A percentile compares a stretch with the other conserved stretches of the same genome.
Evolutionary conservation across 2,888 invertebrate genomes (phyloP).

Genomic region (Rosalia funebris): DNA sequence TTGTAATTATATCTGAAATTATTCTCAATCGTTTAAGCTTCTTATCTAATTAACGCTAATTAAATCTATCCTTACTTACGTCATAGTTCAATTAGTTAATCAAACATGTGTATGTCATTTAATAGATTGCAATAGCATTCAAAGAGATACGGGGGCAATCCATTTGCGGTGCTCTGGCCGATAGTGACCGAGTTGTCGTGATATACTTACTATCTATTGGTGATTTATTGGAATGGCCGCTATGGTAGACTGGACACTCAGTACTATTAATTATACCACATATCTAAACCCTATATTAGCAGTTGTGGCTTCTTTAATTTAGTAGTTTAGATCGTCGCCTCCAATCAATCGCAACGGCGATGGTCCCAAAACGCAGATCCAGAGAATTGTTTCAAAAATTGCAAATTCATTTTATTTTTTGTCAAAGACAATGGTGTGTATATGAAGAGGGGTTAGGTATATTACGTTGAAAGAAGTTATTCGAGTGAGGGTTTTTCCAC

Average conservation of each 20-base stretch:
- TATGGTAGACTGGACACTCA: conserved; percentile 20
- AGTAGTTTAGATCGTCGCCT: no score
- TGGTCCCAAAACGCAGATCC: no score
- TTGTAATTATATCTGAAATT: no score
- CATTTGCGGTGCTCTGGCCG: conserved; percentile 42
- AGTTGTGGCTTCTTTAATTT: conserved; percentile 1
- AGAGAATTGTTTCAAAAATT: no score
- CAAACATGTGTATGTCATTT: conserved; percentile 38
- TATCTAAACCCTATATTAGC: conserved; percentile 32
- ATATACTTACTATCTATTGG: conserved; percentile 46
- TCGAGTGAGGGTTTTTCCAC: no score
- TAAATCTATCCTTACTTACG: conserved; percentile 14
- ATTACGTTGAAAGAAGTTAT: no score
- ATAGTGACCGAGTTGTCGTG: conserved; percentile 40
- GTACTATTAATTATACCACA: conserved; percentile 37
- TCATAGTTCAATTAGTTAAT: conserved; percentile 37
- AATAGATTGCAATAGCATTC: conserved; percentile 37
- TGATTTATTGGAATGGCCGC: conserved; percentile 43
- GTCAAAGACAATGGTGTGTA: no score
- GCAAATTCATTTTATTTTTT: no score
- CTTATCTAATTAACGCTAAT: background rate
- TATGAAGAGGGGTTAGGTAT: no score
- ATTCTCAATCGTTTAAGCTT: background rate
- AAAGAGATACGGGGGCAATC: conserved; percentile 47
- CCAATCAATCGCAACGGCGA: no score